Conservation (phyloP, 2,888 invertebrate genomes). For the Carabus problematicus region DNA sequence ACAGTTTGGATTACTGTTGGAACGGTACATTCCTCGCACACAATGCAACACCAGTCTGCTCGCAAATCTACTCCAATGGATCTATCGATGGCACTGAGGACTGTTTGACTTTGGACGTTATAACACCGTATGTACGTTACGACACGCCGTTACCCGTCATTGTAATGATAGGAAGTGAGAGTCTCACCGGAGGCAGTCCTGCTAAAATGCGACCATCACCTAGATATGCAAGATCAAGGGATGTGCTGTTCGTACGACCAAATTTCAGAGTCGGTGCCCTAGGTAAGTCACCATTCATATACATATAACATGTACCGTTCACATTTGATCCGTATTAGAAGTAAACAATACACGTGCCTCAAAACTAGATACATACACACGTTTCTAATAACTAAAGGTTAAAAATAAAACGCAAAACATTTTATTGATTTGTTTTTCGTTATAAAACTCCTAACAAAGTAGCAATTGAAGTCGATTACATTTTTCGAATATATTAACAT, state of each 20-base stretch:
- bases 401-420: too few relatives aligned
- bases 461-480: neutral
- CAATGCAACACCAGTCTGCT: conserved; percentile 71
- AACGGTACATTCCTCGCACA: conserved; percentile 75
- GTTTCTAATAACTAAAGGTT: too few relatives aligned
- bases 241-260: conserved; percentile 85
- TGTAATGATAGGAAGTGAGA: conserved; percentile 81
- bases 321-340: neutral
- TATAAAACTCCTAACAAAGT: too few relatives aligned
- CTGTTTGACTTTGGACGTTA: conserved; percentile 82
- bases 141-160: conserved; percentile 82
- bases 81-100: conserved; percentile 77
- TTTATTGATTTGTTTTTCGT: too few relatives aligned
- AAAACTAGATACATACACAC: too few relatives aligned
- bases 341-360: neutral
- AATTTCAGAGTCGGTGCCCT: conserved; percentile 82
- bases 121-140: conserved; percentile 82
- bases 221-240: conserved; percentile 75
- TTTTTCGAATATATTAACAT: neutral
- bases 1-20: conserved; percentile 78
- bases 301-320: neutral
- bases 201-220: conserved; percentile 77
- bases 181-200: conserved; percentile 78
- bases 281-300: conserved; percentile 21
- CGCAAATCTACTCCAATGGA: conserved; percentile 74